Percentiles rank a stretch among this genome's conserved stretches.
These are phyloP conservation scores for Hippocampus mohnikei DNA, from an alignment of 2,113 vertebrate genomes.

Conservation along the genomic window DNA sequence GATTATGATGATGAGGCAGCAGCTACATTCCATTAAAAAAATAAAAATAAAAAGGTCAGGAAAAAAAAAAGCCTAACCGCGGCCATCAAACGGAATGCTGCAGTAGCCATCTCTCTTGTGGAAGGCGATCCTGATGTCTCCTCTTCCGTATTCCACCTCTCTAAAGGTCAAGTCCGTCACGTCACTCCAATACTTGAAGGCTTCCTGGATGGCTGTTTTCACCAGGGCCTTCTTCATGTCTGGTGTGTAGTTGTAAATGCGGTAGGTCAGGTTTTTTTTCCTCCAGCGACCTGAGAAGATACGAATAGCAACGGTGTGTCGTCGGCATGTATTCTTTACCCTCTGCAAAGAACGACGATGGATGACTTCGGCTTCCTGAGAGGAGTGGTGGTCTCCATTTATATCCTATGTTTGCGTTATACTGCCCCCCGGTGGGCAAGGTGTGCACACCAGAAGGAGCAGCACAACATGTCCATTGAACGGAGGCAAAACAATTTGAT, in stretches of 20 bases:
- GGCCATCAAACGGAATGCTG: slow-evolving; percentile 71
- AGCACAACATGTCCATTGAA: too few relatives aligned
- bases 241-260: slow-evolving; percentile 78
- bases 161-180: slow-evolving; percentile 76
- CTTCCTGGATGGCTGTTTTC: slow-evolving; percentile 68
- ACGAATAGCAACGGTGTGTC: neutral
- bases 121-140: slow-evolving; percentile 83
- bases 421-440: neutral
- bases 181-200: slow-evolving; percentile 83
- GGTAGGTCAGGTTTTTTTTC: slow-evolving; percentile 80
- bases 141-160: slow-evolving; percentile 72
- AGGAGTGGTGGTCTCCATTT: neutral
- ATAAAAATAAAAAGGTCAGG: neutral
- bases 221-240: slow-evolving; percentile 67
- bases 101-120: slow-evolving; percentile 64
- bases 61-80: slow-evolving; percentile 50
- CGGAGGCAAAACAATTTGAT: too few relatives aligned
- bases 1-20: neutral
- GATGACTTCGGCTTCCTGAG: neutral
- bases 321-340: neutral
- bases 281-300: slow-evolving; percentile 76
- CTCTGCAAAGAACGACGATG: neutral
- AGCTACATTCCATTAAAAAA: neutral
- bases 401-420: neutral
- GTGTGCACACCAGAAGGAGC: too few relatives aligned